Percentiles rank a stretch among this genome's conserved stretches.
Evolutionary conservation across 2,113 vertebrate species (phyloP).

Genomic region (Empidonax traillii): DNA sequence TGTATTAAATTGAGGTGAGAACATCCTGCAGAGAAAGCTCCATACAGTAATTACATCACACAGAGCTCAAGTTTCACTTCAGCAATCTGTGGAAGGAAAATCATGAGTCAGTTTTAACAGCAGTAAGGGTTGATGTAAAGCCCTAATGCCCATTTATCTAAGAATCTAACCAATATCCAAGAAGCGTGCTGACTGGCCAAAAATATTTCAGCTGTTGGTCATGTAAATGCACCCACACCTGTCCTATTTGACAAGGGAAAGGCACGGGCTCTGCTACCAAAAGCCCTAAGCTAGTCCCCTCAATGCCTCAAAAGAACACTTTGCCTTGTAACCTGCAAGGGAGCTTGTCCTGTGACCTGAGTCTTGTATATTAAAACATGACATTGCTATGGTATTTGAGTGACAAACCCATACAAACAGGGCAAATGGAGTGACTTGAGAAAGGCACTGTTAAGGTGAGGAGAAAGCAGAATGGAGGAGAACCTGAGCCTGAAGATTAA

Average conservation of each 20-base stretch:
- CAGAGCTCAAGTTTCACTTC: background rate
- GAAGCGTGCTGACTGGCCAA: background rate
- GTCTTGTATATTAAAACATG: background rate
- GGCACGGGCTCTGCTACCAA: background rate
- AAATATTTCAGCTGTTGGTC: background rate
- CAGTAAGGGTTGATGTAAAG: background rate
- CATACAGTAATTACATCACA: background rate
- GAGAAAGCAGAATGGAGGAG: background rate
- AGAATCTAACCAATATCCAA: background rate
- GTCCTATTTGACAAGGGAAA: background rate
- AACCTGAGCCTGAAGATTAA: background rate
- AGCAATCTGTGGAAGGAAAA: background rate
- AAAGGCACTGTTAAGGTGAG: background rate
- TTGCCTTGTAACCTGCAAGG: background rate
- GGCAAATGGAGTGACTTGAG: background rate
- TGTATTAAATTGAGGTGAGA: background rate
- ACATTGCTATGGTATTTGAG: background rate
- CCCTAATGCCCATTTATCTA: background rate
- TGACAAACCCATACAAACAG: background rate
- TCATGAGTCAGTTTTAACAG: constrained; percentile 1
- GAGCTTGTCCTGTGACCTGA: background rate
- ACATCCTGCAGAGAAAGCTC: background rate
- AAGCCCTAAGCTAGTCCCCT: background rate
- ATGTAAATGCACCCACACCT: background rate
- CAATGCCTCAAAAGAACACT: background rate